A percentile compares a stretch with the other conserved stretches of the same genome.
Evolutionary conservation across 1,140 invertebrate species (phyloP).

Genomic region (Gonatopus flavifemur): DNA sequence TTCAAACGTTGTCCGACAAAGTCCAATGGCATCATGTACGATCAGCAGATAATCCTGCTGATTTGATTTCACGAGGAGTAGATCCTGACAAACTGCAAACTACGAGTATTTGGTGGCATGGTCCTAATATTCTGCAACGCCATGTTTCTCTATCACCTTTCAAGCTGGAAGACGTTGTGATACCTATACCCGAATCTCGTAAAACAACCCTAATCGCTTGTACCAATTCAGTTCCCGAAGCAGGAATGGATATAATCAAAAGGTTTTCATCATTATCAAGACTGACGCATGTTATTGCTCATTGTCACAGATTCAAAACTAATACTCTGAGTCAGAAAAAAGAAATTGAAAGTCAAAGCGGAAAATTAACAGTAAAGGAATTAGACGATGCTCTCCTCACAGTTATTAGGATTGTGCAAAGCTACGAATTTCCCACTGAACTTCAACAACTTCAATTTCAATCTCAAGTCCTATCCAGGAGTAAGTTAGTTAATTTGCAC

Average conservation of each 20-base stretch:
- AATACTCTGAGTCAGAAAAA: conserved; percentile 16
- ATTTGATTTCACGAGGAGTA: conserved; percentile 47
- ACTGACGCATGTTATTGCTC: neutral
- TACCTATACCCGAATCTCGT: neutral
- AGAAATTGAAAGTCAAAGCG: conserved; percentile 2
- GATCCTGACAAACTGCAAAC: neutral
- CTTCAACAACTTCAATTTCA: neutral
- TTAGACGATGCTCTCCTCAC: neutral
- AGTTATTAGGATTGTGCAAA: neutral
- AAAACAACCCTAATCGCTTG: neutral
- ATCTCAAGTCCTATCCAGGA: neutral
- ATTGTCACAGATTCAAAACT: neutral
- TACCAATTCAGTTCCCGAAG: neutral
- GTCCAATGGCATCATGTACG: conserved; percentile 38
- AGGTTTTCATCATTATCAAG: conserved; percentile 1
- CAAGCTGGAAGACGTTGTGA: neutral
- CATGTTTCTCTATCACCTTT: neutral
- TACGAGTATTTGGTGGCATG: neutral
- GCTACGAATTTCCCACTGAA: neutral
- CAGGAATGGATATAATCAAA: neutral
- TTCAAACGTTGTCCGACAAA: conserved; percentile 30
- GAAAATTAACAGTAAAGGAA: neutral
- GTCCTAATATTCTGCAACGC: neutral
- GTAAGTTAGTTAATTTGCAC: conserved; percentile 23
- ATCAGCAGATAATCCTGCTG: conserved; percentile 44